These are phyloP conservation scores for Tragelaphus buxtoni DNA, from an alignment of 2,113 vertebrate genomes.

Conservation along the genomic window DNA sequence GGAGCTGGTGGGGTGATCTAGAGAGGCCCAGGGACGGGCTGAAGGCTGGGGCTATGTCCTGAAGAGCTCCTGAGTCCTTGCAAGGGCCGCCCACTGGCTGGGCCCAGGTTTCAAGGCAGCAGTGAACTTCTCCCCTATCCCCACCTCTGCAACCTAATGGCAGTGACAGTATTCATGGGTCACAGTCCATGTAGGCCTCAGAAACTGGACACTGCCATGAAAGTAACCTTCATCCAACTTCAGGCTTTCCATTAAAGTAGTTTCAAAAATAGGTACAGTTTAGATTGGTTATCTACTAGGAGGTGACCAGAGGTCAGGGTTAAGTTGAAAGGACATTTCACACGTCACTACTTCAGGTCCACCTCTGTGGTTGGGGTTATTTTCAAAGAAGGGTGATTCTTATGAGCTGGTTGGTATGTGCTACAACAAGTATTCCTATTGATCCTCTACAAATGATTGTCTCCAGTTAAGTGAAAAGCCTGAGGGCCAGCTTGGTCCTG, in stretches of 20 bases:
- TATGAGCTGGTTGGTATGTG: neutral
- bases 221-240: neutral
- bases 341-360: neutral
- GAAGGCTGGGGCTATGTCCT: neutral
- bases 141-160: neutral
- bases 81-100: neutral
- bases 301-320: neutral
- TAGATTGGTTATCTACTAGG: neutral
- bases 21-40: neutral
- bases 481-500: neutral
- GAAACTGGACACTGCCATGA: neutral
- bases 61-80: neutral
- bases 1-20: neutral
- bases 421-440: neutral
- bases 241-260: neutral
- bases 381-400: neutral
- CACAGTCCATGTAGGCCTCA: neutral
- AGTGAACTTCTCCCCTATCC: neutral
- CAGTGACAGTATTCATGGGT: neutral
- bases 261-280: neutral
- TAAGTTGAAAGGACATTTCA: neutral
- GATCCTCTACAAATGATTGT: neutral
- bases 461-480: neutral
- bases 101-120: neutral
- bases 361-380: neutral